Evolutionary conservation across 1,140 invertebrate genomes (phyloP).

Genomic region (Drosophila rhopaloa): DNA sequence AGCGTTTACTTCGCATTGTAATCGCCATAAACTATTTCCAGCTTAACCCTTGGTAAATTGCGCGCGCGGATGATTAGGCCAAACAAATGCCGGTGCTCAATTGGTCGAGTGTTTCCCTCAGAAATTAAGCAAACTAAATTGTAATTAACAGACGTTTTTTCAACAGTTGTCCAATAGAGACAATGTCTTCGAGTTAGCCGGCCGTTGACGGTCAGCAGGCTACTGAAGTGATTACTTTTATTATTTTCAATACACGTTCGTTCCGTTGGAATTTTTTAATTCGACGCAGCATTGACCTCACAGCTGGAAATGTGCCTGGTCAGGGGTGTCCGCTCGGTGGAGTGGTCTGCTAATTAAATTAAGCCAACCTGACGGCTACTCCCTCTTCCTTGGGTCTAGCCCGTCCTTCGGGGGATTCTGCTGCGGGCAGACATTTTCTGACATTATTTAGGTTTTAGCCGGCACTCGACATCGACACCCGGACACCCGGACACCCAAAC

Average conservation of each 20-base stretch:
- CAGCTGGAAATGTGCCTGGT: constrained; percentile 22
- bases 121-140: constrained; percentile 54
- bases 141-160: constrained; percentile 46
- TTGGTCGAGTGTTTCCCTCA: constrained; percentile 24
- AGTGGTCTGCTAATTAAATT: constrained; percentile 64
- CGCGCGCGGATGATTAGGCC: constrained; percentile 44
- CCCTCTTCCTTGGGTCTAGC: constrained; percentile 6
- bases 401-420: constrained; percentile 30
- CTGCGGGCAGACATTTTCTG: constrained; percentile 33
- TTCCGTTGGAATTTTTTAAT: constrained; percentile 43
- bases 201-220: constrained; percentile 34
- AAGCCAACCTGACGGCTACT: constrained; percentile 40
- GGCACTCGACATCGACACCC: constrained; percentile 58
- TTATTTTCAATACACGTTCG: constrained; percentile 60
- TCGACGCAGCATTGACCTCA: constrained; percentile 54
- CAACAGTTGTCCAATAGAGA: constrained; percentile 44
- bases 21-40: constrained; percentile 56
- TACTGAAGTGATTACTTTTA: constrained; percentile 50
- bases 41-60: constrained; percentile 47
- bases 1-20: constrained; percentile 55
- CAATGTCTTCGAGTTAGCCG: constrained; percentile 27
- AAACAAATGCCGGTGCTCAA: constrained; percentile 25
- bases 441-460: constrained; percentile 79
- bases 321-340: constrained; percentile 22
- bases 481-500: constrained; percentile 37